Base-by-base conservation (phyloP, 64 coral and sea anemone genomes). In the Montipora foliosa region DNA sequence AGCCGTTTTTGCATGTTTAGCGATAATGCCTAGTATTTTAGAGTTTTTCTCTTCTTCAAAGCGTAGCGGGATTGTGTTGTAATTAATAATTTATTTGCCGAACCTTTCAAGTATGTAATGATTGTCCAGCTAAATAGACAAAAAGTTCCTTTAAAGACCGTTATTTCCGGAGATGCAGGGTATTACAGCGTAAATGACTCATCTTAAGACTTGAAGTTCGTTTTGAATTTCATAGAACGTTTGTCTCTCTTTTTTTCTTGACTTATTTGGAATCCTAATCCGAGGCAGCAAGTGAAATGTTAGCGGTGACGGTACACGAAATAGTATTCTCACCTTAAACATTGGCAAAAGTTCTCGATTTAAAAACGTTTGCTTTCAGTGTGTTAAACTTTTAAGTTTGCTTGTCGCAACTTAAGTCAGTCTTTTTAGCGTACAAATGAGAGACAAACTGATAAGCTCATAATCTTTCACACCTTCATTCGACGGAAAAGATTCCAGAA, bases 141-240 rank as follows among this genome's bases (percentile, higher is more conserved):
- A 70, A 86, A 71, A 17, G n/a, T 29, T 17, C 44, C 66, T 17
- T 82, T 72, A 72, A 86, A 86, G 67, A 52, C 82, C 82, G 82
- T 72, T 86, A 86, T 86, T 71, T 86, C 82, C 82, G 82, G 82
- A 70, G 16, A 66, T 5, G 62, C 48, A 86, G 49, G 62, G 67
- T 49, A 86, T 71, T 71, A 86, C 8, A 44, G 68, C 44, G 5
- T 19, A 49, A 72, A 47, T 86, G 66, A 72, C 82, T 71, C 66
- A 60, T 86, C 37, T 22, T 17, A 12, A 21, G 16, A 8, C 2
- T 50, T 17, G 5, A 86, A 86, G n/a, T 82, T 82, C 14, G 53
- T 82, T 82, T 0, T 45, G 53, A 37, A 71, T 21, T 71, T 6
- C 5, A 11, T 57, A 57, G 53, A 11, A 8, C 53, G 53, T 57